A percentile compares a stretch with the other conserved stretches of the same genome.
Evolutionary conservation across 30 jellyfish, hydroid and myxozoan genomes (phyloP).

Genomic region (Hydractinia symbiolongicarpus): DNA sequence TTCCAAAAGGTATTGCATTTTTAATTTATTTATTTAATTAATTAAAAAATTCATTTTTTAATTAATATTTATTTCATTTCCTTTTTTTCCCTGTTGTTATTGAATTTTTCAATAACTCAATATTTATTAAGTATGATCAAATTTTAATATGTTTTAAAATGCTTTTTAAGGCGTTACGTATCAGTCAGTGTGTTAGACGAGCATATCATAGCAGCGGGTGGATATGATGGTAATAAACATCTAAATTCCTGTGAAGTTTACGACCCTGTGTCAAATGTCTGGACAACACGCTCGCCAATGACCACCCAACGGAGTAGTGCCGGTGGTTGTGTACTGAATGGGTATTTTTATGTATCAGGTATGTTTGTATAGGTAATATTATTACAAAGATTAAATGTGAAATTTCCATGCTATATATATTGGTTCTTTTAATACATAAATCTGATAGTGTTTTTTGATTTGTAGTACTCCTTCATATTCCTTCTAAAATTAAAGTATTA

Average conservation of each 20-base stretch:
- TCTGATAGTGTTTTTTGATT: background rate
- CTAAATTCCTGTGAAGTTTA: slow-evolving; percentile 72
- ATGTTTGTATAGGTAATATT: background rate
- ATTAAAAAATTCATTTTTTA: no score
- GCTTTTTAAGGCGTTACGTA: slow-evolving; percentile 65
- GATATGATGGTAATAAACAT: slow-evolving; percentile 82
- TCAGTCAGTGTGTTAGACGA: slow-evolving; percentile 85
- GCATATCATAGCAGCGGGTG: slow-evolving; percentile 80
- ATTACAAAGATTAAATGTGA: background rate
- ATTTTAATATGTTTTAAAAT: background rate
- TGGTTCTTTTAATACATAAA: no score
- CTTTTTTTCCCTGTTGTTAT: no score
- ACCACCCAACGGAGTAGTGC: slow-evolving; percentile 68
- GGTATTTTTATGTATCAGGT: slow-evolving; percentile 77
- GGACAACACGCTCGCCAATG: slow-evolving; percentile 73
- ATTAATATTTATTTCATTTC: no score
- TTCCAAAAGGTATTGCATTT: slow-evolving; percentile 45
- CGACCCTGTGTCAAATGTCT: slow-evolving; percentile 83
- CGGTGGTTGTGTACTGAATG: slow-evolving; percentile 64
- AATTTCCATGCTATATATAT: no score
- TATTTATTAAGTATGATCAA: background rate
- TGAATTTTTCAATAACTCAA: no score
- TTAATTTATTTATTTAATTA: background rate
- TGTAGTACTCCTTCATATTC: no score
- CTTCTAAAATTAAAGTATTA: no score